Evolutionary conservation across 2,113 vertebrate species (phyloP).

Genomic region (Ibidorhyncha struthersii): DNA sequence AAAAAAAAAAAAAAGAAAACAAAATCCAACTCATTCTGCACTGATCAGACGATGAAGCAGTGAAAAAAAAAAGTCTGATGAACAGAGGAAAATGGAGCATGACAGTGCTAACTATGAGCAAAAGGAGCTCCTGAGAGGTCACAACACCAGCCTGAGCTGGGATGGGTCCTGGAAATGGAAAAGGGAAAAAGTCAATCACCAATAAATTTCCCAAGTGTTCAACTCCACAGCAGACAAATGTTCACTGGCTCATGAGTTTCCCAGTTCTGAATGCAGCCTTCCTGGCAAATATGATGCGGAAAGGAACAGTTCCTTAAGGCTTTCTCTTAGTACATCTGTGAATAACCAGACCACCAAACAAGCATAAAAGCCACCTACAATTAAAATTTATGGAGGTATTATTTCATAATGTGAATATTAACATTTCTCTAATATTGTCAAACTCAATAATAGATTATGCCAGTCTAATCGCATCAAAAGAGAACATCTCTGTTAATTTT

Average conservation of each 20-base stretch:
- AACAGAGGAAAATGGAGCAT: background rate
- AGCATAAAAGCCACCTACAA: background rate
- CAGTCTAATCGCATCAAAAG: background rate
- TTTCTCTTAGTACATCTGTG: background rate
- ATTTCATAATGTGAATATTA: background rate
- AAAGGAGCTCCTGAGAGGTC: background rate
- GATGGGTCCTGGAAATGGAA: background rate
- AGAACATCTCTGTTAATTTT: background rate
- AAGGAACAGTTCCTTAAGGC: background rate
- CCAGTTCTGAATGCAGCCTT: background rate
- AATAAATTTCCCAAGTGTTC: constrained; percentile 1
- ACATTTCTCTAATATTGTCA: background rate
- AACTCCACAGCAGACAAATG: background rate
- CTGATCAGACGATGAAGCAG: background rate
- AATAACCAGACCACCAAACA: background rate
- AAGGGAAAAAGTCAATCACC: background rate
- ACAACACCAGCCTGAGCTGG: background rate
- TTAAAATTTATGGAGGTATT: background rate
- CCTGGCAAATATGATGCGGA: background rate
- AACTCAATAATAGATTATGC: background rate
- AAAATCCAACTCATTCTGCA: background rate
- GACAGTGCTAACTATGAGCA: background rate
- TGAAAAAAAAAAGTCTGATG: background rate
- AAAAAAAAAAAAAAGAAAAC: too few species aligned
- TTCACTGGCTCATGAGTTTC: background rate